Conservation (phyloP, 2,113 vertebrate species). For the Psophia crepitans region DNA sequence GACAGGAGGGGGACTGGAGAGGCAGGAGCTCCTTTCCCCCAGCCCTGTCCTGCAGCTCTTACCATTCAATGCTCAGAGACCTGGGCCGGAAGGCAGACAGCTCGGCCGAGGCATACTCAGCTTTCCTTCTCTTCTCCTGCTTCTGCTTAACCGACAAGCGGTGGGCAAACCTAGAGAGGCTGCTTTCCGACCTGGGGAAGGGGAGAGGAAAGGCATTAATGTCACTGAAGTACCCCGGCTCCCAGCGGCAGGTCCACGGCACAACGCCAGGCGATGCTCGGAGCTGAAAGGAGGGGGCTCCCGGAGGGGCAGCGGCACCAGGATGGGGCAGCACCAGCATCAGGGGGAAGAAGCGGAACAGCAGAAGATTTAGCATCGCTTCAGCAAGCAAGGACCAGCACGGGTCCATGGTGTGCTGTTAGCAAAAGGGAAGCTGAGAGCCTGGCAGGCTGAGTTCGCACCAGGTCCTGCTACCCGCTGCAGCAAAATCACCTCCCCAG, state of each 20-base stretch:
- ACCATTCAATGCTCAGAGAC: constrained; percentile 90
- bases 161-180: constrained; percentile 86
- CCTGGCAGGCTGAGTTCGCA: not conserved
- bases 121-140: constrained; percentile 81
- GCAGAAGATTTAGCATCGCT: not conserved
- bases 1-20: not conserved
- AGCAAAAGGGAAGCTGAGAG: not conserved
- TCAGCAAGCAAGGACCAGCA: not conserved
- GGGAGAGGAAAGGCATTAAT: constrained; percentile 59
- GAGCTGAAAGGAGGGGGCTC: not conserved
- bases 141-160: constrained; percentile 87
- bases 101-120: constrained; percentile 69
- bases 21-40: not conserved
- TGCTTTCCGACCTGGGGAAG: constrained; percentile 79
- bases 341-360: fast-evolving
- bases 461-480: not conserved
- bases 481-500: not conserved
- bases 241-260: fast-evolving
- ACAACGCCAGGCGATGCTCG: not conserved
- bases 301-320: fast-evolving
- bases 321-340: not conserved
- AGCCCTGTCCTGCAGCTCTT: constrained; percentile 63
- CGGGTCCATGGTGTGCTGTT: fast-evolving
- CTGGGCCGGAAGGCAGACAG: constrained; percentile 80
- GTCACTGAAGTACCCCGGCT: not conserved